Evolutionary conservation across 2,797 vertebrate genomes (phyloP), one percentile per base, ranked within the genome.

Genomic region (Oreochromis mossambicus): DNA sequence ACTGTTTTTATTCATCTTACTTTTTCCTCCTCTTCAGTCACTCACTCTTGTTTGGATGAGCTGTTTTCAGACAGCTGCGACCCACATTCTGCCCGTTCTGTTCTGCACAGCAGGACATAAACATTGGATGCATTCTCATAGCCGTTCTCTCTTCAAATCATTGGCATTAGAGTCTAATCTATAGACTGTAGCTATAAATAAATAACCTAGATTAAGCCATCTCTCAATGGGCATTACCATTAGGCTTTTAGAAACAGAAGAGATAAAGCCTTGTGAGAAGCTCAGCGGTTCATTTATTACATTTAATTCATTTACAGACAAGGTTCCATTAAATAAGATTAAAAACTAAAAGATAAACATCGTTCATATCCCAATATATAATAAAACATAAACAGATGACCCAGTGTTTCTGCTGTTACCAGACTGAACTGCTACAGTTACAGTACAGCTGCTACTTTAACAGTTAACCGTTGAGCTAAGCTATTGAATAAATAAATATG

Each of bases 401-500:
- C 7, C 26, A 63, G 80, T 61, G 48, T 58, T n/a, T 85, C 26
- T 8, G 32, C 48, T 66, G 54, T 78, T 77, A 29, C 66, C 26
- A 52, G 38, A 77, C 36, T 48, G 15, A 81, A 77, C 66, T 21
- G 68, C 56, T 58, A 79, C 84, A 77, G 24, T 55, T 61, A 76
- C 21, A 81, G 21, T 8, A 76, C 78, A 89, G 79, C 84, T 82
- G 83, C 81, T 87, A 84, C 79, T 75, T 83, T 34, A 82, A 84
- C 26, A 68, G 66, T 82, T 5, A 41, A 82, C 78, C 17, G 38
- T 66, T 56, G 15, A 83, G 26, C 51, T 80, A 86, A 50, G 75
- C 52, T 2, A 32, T 56, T n/a, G 43, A 90, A 90, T 92, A 88
- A 92, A 92, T 90, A 88, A 90, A 87, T 82, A 82, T 29, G 2